These are phyloP conservation scores for Smutsia temminckii DNA, from an alignment of 2,797 vertebrate species.

Conservation along the genomic window DNA sequence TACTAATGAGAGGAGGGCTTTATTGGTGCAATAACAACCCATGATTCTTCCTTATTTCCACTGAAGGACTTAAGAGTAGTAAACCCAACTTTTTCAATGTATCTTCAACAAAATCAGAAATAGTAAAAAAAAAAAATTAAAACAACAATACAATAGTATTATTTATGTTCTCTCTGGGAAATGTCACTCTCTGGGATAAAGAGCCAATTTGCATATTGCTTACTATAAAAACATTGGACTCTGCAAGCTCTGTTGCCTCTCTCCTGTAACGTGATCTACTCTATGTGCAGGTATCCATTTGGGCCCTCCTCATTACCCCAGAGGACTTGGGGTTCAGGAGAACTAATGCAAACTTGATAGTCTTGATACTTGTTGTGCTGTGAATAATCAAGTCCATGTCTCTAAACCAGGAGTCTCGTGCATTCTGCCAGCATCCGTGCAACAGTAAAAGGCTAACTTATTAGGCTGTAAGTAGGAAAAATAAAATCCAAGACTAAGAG, in stretches of 20 bases:
- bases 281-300: neutral
- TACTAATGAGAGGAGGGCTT: neutral
- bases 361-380: neutral
- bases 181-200: neutral
- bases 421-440: neutral
- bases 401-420: neutral
- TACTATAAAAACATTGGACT: slow-evolving; percentile 17
- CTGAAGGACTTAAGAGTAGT: neutral
- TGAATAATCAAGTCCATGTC: slow-evolving; percentile 19
- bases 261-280: neutral
- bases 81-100: neutral
- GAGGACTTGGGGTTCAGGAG: neutral
- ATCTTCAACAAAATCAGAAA: slow-evolving; percentile 17
- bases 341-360: neutral
- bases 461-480: neutral
- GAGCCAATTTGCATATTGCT: neutral
- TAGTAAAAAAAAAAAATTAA: neutral
- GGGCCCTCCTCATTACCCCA: neutral
- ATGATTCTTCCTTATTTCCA: slow-evolving; percentile 23
- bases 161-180: neutral
- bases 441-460: slow-evolving; percentile 18
- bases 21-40: neutral
- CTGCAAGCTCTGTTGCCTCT: neutral
- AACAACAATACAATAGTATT: neutral
- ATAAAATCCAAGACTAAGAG: neutral